Conservation (phyloP, 2,113 vertebrate species). For the Castor canadensis region DNA sequence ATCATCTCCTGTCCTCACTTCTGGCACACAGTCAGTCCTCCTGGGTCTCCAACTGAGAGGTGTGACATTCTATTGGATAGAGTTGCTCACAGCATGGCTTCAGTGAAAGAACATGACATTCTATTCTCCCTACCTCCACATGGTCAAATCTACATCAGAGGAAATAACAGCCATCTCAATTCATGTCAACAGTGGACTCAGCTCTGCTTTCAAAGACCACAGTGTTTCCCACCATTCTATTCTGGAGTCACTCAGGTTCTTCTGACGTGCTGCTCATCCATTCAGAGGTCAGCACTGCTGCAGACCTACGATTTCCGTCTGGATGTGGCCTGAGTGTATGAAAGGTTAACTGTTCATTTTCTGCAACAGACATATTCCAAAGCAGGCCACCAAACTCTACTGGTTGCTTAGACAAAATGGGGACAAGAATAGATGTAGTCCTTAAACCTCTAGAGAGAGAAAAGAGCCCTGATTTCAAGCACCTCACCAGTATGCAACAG, state of each 20-base stretch:
- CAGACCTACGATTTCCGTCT: background rate
- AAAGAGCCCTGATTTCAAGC: background rate
- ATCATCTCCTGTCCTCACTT: slow-evolving; percentile 21
- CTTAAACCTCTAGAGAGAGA: background rate
- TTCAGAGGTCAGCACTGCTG: background rate
- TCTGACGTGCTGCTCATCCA: background rate
- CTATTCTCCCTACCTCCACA: slow-evolving; percentile 55
- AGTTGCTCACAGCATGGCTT: slow-evolving; percentile 48
- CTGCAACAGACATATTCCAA: background rate
- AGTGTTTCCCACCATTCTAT: background rate
- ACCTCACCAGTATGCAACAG: background rate
- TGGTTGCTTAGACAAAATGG: background rate
- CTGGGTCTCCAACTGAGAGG: slow-evolving; percentile 33
- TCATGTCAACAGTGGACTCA: background rate
- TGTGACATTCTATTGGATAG: slow-evolving; percentile 61
- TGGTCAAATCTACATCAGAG: slow-evolving; percentile 6
- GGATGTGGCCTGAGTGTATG: background rate
- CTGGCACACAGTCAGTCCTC: background rate
- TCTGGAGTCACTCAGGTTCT: background rate
- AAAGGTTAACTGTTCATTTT: background rate
- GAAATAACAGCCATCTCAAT: background rate
- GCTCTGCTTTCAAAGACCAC: background rate
- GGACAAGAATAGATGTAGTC: background rate
- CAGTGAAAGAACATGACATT: slow-evolving; percentile 70
- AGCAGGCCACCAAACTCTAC: background rate